Percentiles rank a stretch among this genome's conserved stretches.
These are phyloP conservation scores for Stomatorhinus walkeri DNA, from an alignment of 2,797 vertebrate genomes.

Conservation along the genomic window DNA sequence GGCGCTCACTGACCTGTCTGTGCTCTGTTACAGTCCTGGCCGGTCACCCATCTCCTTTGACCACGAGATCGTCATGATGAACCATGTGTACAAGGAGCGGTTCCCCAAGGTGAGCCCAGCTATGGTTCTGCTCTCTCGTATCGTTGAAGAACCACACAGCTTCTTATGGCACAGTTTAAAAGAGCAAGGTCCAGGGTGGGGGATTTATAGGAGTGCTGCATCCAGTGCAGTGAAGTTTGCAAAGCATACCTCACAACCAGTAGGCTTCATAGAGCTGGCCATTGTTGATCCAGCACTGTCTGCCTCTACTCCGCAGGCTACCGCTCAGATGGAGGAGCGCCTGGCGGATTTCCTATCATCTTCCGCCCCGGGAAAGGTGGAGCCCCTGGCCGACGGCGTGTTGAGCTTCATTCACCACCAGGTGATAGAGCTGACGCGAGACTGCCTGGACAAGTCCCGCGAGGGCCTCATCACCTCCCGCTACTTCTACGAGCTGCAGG, in stretches of 20 bases:
- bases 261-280: neutral
- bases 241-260: neutral
- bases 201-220: neutral
- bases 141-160: neutral
- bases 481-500: constrained; percentile 96
- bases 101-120: constrained; percentile 84
- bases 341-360: constrained; percentile 81
- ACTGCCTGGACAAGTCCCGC: constrained; percentile 87
- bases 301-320: constrained; percentile 62
- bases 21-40: constrained; percentile 68
- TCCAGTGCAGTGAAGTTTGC: neutral
- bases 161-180: neutral
- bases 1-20: neutral
- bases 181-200: neutral
- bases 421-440: constrained; percentile 88
- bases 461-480: constrained; percentile 89
- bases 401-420: constrained; percentile 97
- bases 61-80: constrained; percentile 99
- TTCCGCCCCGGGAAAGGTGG: constrained; percentile 73
- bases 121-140: neutral
- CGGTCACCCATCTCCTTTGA: constrained; percentile 91
- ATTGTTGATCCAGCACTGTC: constrained; percentile 24
- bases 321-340: constrained; percentile 93
- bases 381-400: constrained; percentile 85
- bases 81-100: constrained; percentile 97